Percentiles rank a stretch among this genome's conserved stretches.
phyloP scores from a whole-genome alignment of 2,113 vertebrate genomes.

The Delphinus delphis region DNA sequence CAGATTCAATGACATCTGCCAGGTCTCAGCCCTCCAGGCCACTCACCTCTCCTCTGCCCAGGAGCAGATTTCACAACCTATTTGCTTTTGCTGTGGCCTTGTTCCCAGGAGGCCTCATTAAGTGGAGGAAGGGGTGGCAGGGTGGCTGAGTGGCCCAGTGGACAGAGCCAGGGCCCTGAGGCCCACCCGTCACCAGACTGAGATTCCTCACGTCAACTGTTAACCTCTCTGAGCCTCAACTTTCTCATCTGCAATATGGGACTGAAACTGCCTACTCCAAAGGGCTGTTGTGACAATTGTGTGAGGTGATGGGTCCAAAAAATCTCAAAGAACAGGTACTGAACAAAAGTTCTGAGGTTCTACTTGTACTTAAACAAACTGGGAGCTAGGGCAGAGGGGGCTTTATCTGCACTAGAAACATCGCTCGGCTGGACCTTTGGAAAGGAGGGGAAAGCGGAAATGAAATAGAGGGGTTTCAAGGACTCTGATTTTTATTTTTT shows the following conservation, averaged over 20 bases:
- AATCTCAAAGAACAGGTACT: not conserved
- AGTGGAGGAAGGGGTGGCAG: not conserved
- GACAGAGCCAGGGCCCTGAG: not conserved
- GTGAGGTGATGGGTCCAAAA: not conserved
- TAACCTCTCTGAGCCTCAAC: not conserved
- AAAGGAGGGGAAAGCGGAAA: not conserved
- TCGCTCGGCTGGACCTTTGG: rapidly evolving
- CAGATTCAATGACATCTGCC: not conserved
- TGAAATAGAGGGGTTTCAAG: not conserved
- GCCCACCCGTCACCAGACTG: not conserved
- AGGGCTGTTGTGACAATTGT: not conserved
- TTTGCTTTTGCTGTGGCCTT: not conserved
- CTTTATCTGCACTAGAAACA: rapidly evolving
- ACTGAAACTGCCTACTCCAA: not conserved
- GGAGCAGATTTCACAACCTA: not conserved
- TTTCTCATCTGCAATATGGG: not conserved
- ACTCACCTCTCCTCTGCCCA: not conserved
- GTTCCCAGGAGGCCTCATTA: slow-evolving; percentile 29
- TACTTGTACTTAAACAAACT: not conserved
- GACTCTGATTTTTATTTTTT: not conserved
- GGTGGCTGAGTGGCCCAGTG: not conserved
- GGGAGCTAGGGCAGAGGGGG: not conserved
- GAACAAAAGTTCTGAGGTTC: not conserved
- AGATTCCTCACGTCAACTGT: not conserved
- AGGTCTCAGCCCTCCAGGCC: not conserved